Evolutionary conservation across 2,888 invertebrate species (phyloP).

Genomic region (Dynastes maya): DNA sequence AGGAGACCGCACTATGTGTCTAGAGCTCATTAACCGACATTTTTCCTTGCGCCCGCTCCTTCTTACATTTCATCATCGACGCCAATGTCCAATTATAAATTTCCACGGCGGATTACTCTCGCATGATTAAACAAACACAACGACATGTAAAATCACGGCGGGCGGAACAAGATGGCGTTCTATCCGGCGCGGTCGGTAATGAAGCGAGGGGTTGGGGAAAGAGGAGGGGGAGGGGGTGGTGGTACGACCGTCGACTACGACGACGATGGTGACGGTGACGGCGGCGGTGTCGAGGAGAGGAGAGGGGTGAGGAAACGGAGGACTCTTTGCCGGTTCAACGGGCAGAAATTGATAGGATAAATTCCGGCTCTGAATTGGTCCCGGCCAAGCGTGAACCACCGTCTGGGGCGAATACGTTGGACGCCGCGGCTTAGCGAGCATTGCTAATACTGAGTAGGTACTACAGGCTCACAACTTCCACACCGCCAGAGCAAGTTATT

Average conservation of each 20-base stretch:
- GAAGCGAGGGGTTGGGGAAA: conserved; percentile 56
- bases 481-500: conserved; percentile 5
- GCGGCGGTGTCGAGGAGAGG: conserved; percentile 48
- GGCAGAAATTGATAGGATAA: conserved; percentile 79
- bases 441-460: conserved; percentile 14
- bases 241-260: conserved; percentile 44
- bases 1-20: not conserved
- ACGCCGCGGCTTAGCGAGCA: conserved; percentile 51
- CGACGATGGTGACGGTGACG: conserved; percentile 43
- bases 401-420: conserved; percentile 64
- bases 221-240: not conserved
- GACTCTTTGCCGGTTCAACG: conserved; percentile 76
- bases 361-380: conserved; percentile 77
- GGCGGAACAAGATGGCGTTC: conserved; percentile 68
- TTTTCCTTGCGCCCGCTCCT: conserved; percentile 45
- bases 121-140: conserved; percentile 69
- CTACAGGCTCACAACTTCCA: conserved; percentile 2
- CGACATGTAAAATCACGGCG: conserved; percentile 68
- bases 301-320: conserved; percentile 55
- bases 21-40: conserved; percentile 38
- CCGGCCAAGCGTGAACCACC: conserved; percentile 74
- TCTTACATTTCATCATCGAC: conserved; percentile 49
- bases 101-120: conserved; percentile 64
- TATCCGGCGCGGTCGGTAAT: conserved; percentile 63
- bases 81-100: conserved; percentile 67